Evolutionary conservation across 1,140 invertebrate genomes (phyloP).

Genomic region (Drosophila parabipectinata): DNA sequence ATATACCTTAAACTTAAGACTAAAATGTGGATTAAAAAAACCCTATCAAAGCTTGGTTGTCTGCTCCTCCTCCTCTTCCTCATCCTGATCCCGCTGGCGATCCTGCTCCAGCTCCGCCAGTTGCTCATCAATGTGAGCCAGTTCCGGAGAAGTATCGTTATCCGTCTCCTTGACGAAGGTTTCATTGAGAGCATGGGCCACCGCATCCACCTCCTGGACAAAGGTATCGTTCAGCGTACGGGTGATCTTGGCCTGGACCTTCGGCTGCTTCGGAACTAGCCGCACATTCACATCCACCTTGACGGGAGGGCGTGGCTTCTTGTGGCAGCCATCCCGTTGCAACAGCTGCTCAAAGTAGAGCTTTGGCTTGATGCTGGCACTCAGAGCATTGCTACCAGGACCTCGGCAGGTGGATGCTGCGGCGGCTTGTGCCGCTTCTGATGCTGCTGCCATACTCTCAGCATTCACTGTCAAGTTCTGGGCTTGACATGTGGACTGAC

Average conservation of each 20-base stretch:
- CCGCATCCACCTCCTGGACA: conserved; percentile 61
- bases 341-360: conserved; percentile 66
- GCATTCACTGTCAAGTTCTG: conserved; percentile 74
- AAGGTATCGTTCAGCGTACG: conserved; percentile 57
- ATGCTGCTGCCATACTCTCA: conserved; percentile 51
- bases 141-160: conserved; percentile 28
- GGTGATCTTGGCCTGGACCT: conserved; percentile 38
- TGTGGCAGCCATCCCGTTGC: conserved; percentile 67
- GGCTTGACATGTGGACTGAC: conserved; percentile 70
- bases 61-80: conserved; percentile 56
- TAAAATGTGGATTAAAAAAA: conserved; percentile 44
- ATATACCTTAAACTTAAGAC: conserved; percentile 44
- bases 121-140: conserved; percentile 59
- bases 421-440: conserved; percentile 7
- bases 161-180: conserved; percentile 62
- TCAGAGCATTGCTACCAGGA: conserved; percentile 61
- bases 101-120: conserved; percentile 48
- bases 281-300: conserved; percentile 92
- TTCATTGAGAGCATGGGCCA: conserved; percentile 62
- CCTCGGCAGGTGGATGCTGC: conserved; percentile 42
- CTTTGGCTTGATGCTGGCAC: conserved; percentile 66
- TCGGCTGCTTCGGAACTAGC: conserved; percentile 86
- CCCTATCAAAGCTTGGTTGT: conserved; percentile 65
- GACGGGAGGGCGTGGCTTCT: conserved; percentile 84
- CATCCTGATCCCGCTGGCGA: conserved; percentile 28